A percentile compares a stretch with the other conserved stretches of the same genome.
Conservation (phyloP, 1,140 invertebrate species). For the Oryctes rhinoceros region DNA sequence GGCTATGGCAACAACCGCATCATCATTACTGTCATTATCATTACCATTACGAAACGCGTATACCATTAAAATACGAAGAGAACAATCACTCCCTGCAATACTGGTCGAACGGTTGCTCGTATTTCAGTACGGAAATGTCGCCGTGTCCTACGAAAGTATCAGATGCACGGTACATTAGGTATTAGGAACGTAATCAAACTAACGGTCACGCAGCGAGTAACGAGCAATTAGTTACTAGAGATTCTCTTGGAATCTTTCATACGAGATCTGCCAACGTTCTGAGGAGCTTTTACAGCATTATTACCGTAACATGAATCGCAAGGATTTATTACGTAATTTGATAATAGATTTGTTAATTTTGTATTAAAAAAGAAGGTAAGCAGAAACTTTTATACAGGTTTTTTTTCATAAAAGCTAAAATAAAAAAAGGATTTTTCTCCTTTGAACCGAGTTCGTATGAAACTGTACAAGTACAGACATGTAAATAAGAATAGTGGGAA, state of each 20-base stretch:
- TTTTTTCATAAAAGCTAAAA: too few relatives aligned
- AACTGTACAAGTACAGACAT: too few relatives aligned
- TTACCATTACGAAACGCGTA: conserved; percentile 2
- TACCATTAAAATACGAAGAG: neutral
- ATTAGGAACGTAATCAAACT: conserved; percentile 10
- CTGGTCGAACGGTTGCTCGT: neutral
- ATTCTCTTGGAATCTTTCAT: neutral
- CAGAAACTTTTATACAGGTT: too few relatives aligned
- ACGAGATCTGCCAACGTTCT: neutral
- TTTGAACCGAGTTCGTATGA: too few relatives aligned
- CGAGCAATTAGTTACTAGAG: conserved; percentile 2
- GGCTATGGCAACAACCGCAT: neutral
- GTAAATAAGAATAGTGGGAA: too few relatives aligned
- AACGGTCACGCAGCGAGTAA: neutral
- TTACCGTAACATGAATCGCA: too few relatives aligned
- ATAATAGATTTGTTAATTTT: too few relatives aligned
- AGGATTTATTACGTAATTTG: too few relatives aligned
- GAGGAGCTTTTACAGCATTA: neutral
- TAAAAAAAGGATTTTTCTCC: too few relatives aligned
- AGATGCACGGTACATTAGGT: conserved; percentile 13
- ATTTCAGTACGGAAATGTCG: conserved; percentile 15
- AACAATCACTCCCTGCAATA: neutral
- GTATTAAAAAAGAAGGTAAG: too few relatives aligned
- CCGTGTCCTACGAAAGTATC: neutral
- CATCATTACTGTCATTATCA: neutral